Base-by-base conservation (phyloP, 2,888 invertebrate species). In the Thelaira solivaga region DNA sequence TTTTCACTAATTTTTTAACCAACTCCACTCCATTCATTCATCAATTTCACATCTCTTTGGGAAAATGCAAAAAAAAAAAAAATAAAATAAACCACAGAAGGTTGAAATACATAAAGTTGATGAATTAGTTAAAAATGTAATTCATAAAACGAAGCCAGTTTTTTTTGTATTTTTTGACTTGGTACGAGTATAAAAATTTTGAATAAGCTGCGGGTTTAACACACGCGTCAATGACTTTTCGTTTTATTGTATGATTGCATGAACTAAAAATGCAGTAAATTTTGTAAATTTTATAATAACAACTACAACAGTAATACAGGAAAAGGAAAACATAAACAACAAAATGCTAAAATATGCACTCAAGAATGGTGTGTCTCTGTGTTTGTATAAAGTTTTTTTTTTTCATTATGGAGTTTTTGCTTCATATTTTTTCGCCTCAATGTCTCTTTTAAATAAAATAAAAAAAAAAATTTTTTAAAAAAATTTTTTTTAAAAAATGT, bases 121-220 rank as follows among this genome's bases (percentile, higher is more conserved):
- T 77, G 57, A 59, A 77, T 73, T 73, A 45, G 47, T 73, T 74
- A 29, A 47, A 67, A 78, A 78, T 71, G 47, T 41, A 65, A 78
- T 78, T 71, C 74, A 69, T 73, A 41, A 67, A 65, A 74, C 11
- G 64, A n/a, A 72, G 72, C 55, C 29, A 39, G 64, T 64, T 57
- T 61, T 55, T 61, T 45, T 36, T 45, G n/a, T 26, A 16, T 26
- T 43, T 10, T 22, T 36, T 26, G 16, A 45, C 31, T 36, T n/a
- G 1, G n/a, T 36, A n/a, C 5, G 4, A 34, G 18, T 49, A 26
- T 57, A n/a, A 18, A 68, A 57, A 57, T 61, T 57, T 72, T 41
- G 51, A 57, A 76, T 34, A 77, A 75, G 69, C 77, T 81, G 80
- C 80, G 81, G 80, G 81, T 80, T 79, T 79, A 81, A 80, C 80